Conservation (phyloP, 1,140 invertebrate genomes). For the Rhynchophorus ferrugineus region DNA sequence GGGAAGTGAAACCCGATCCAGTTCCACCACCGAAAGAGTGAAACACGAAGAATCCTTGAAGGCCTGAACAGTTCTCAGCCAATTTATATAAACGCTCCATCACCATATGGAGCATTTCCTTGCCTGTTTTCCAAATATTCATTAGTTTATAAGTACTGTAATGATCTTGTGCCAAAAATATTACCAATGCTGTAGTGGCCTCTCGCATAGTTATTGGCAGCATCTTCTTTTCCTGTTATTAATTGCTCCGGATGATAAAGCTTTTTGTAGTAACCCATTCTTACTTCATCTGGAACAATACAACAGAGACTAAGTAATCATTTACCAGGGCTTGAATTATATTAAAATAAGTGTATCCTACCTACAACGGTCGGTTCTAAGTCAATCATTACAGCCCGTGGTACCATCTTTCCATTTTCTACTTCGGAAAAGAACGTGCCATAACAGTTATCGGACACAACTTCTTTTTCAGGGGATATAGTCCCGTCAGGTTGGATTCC, state of each 20-base stretch:
- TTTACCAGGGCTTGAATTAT: background rate
- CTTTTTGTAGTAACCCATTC: constrained; percentile 61
- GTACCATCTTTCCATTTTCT: constrained; percentile 63
- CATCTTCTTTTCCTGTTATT: constrained; percentile 77
- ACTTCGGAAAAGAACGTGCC: constrained; percentile 54
- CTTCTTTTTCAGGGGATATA: constrained; percentile 39
- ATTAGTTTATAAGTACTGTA: background rate
- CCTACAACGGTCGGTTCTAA: constrained; percentile 67
- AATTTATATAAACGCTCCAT: constrained; percentile 49
- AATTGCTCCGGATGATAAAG: constrained; percentile 72
- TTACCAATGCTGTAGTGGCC: constrained; percentile 78
- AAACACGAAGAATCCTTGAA: constrained; percentile 73
- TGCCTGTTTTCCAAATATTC: constrained; percentile 42
- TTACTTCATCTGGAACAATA: constrained; percentile 54
- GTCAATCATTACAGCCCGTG: constrained; percentile 71
- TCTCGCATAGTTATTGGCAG: constrained; percentile 78
- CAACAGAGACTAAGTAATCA: background rate
- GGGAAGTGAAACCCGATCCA: constrained; percentile 73
- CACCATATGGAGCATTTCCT: constrained; percentile 57
- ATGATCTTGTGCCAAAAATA: constrained; percentile 25
- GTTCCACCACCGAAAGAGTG: constrained; percentile 88
- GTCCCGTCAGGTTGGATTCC: constrained; percentile 66
- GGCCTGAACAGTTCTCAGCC: constrained; percentile 53
- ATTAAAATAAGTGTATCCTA: constrained; percentile 26
- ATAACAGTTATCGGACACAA: constrained; percentile 43